Conservation (phyloP, 1,140 invertebrate genomes). For the Diachasma alloeum region DNA sequence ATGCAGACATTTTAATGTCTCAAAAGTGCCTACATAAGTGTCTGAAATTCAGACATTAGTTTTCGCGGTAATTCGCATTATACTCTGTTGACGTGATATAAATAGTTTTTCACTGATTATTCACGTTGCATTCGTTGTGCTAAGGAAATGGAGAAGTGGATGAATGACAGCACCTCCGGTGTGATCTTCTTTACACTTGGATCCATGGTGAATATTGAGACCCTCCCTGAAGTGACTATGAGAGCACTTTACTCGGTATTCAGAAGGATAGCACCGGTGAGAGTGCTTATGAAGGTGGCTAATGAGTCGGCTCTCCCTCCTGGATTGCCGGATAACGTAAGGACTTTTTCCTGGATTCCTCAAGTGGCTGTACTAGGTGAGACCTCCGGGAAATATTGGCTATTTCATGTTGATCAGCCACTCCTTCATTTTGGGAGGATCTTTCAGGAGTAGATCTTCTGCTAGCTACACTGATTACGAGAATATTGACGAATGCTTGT, state of each 20-base stretch:
- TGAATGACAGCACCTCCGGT: slow-evolving; percentile 73
- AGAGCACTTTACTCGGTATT: slow-evolving; percentile 43
- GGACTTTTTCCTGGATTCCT: slow-evolving; percentile 71
- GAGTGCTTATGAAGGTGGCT: slow-evolving; percentile 48
- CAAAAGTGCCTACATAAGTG: too few relatives aligned
- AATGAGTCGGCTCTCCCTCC: slow-evolving; percentile 47
- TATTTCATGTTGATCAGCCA: too few relatives aligned
- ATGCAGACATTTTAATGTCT: too few relatives aligned
- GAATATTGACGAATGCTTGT: too few relatives aligned
- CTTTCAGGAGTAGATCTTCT: too few relatives aligned
- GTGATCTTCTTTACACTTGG: slow-evolving; percentile 79
- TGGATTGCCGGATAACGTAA: slow-evolving; percentile 69
- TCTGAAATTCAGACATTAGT: too few relatives aligned
- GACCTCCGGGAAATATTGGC: too few relatives aligned
- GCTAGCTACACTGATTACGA: too few relatives aligned
- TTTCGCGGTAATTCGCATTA: background rate
- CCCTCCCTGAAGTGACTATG: slow-evolving; percentile 48
- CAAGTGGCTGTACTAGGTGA: slow-evolving; percentile 65
- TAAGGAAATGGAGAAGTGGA: slow-evolving; percentile 72
- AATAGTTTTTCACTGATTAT: too few relatives aligned
- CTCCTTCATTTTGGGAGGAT: too few relatives aligned
- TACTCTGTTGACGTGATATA: too few relatives aligned
- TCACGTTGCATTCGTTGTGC: too few relatives aligned
- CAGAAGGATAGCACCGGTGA: slow-evolving; percentile 46
- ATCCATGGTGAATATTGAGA: slow-evolving; percentile 73